phyloP scores from a whole-genome alignment of 2,888 invertebrate species.

The Pachymerium ferrugineum region DNA sequence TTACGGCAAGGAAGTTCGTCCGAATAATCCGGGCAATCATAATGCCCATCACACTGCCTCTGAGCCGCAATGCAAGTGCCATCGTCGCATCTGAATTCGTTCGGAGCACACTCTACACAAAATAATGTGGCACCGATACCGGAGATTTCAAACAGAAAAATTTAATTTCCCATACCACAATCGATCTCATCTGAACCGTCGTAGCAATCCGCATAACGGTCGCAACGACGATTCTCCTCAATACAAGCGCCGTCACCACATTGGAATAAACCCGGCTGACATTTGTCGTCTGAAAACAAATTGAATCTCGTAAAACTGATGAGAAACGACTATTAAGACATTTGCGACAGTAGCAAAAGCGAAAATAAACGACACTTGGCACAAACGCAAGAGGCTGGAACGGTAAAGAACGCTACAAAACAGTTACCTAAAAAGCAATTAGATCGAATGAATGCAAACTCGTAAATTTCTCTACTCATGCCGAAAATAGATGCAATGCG shows the following conservation, averaged over 20 bases:
- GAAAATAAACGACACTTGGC: neutral
- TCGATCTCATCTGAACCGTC: slow-evolving; percentile 42
- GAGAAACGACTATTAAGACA: neutral
- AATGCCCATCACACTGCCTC: slow-evolving; percentile 45
- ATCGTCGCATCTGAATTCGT: slow-evolving; percentile 40
- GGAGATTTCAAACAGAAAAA: neutral
- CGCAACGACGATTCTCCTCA: slow-evolving; percentile 40
- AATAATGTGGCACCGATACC: no score
- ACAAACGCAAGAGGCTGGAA: no score
- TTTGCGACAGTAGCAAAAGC: neutral
- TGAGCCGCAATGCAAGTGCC: slow-evolving; percentile 42
- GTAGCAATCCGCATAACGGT: slow-evolving; percentile 40
- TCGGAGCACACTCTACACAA: slow-evolving; percentile 30
- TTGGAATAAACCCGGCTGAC: neutral
- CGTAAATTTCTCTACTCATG: neutral
- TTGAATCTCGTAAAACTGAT: neutral
- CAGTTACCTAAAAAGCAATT: neutral
- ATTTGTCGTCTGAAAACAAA: neutral
- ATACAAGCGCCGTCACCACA: slow-evolving; percentile 35
- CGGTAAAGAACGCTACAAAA: no score
- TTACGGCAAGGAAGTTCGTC: slow-evolving; percentile 50
- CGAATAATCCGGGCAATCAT: slow-evolving; percentile 48
- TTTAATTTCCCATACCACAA: slow-evolving; percentile 38
- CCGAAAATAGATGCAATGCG: neutral
- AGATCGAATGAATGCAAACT: neutral